Base-by-base conservation (phyloP, 2,888 invertebrate species). In the Epinotia ramella region DNA sequence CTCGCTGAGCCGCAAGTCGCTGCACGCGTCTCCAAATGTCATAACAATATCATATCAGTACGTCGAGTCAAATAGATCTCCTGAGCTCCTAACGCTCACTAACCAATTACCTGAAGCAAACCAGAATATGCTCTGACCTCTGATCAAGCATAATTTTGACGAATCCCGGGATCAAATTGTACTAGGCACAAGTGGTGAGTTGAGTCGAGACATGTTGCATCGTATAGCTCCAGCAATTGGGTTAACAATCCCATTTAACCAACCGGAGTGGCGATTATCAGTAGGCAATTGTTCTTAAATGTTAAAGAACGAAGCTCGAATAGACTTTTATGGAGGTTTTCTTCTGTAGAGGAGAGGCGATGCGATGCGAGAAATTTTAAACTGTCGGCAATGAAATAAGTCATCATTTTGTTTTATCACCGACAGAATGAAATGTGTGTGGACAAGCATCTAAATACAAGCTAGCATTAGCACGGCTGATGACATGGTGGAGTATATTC, bases 201-300 rank as follows among this genome's bases (percentile, higher is more conserved):
- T 16, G 49, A 49, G 49, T 16, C 16, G 49, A 49, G 16, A 16
- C 4, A 49, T 0, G 5, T 6, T 49, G 49, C 1, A 49, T 49
- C 49, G 49, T 16, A 6, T 49, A 16, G 49, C 16, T 49, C 16
- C 69, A 74, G 66, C 65, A 73, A 73, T 70, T 60, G 44, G 73
- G 73, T 73, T 69, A 69, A 64, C 59, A 73, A 65, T 69, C 56
- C 46, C 60, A 6, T 33, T 63, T 56, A 16, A 49, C 65, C 65
- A 18, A 65, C 49, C 40, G 33, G 24, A 49, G 49, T 33, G 9
- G 18, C 49, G 53, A 12, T 18, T 67, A 18, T 44, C 33, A 63
- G 63, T 63, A 33, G 63, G n/a, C 11, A 33, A 56, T 53, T 67
- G 6, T 60, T 60, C 53, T 56, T 18, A 56, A 67, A 56, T 67